A percentile compares a stretch with the other conserved stretches of the same genome.
Evolutionary conservation across 2,113 vertebrate genomes (phyloP).

Genomic region (Xenopus laevis): DNA sequence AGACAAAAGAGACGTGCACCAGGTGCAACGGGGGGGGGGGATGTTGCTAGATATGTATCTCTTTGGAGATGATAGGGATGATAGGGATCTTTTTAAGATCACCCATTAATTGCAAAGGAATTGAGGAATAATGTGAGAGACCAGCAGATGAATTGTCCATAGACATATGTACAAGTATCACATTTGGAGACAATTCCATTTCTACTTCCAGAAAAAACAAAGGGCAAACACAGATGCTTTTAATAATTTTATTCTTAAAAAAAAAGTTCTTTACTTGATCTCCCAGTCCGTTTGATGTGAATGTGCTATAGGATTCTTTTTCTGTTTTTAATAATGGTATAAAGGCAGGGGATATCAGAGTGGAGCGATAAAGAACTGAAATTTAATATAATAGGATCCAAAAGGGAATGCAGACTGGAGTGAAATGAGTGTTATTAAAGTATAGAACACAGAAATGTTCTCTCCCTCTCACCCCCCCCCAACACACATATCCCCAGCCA

Average conservation of each 20-base stretch:
- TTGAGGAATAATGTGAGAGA: not conserved
- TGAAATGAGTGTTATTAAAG: slow-evolving; percentile 15
- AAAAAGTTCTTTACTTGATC: not conserved
- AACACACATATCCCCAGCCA: no score
- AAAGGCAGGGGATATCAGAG: not conserved
- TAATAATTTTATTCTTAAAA: slow-evolving; percentile 12
- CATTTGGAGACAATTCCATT: slow-evolving; percentile 15
- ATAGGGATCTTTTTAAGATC: no score
- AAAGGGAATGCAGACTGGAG: slow-evolving; percentile 14
- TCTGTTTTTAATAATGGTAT: slow-evolving; percentile 31
- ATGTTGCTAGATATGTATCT: no score
- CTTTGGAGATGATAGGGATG: no score
- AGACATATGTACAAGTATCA: not conserved
- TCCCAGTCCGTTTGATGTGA: slow-evolving; percentile 25
- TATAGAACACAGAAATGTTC: not conserved
- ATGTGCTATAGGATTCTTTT: not conserved
- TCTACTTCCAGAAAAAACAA: not conserved
- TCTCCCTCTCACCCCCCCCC: no score
- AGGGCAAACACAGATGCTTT: slow-evolving; percentile 23
- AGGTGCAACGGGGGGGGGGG: no score
- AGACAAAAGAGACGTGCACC: no score
- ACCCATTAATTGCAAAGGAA: no score
- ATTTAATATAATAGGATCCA: slow-evolving; percentile 29
- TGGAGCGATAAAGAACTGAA: slow-evolving; percentile 11
- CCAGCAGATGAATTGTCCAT: not conserved